Evolutionary conservation across 2,113 vertebrate species (phyloP), one percentile per base, ranked within the genome.

Genomic region (Uropsilus gracilis): DNA sequence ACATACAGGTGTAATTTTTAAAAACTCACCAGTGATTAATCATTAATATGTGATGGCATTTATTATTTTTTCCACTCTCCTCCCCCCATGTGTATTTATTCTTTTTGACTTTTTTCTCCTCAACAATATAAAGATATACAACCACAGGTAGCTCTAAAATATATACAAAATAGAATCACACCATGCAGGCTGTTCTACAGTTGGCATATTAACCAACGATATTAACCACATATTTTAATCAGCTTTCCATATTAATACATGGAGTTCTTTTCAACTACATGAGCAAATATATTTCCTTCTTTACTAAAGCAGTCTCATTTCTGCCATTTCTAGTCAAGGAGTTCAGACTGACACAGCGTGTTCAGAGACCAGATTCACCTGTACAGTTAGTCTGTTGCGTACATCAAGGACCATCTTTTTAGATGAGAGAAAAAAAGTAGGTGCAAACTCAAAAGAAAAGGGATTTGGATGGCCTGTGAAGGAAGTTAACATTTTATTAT

Each of bases 61-160:
- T 81, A 59, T 84, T 94, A 80, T 89, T 48, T 18, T 44, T 86
- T n/a, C n/a, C n/a, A n/a, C n/a, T n/a, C n/a, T n/a, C n/a, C n/a
- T n/a, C n/a, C n/a, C n/a, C n/a, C n/a, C n/a, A n/a, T n/a, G 1
- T 59, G 8, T 75, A 57, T 77, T 88, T 81, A 59, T 84, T 94
- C 84, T 89, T 48, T 18, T 44, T 86, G 73, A 86, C 9, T 32
- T 76, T 92, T 66, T 90, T 46, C n/a, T 84, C 11, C 6, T 12
- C 34, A 66, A n/a, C 3, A 18, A 48, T 42, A 68, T 68, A 63
- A 91, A 75, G 12, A 80, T 37, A 85, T 4, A 91, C 7, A 89
- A 71, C 17, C 24, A 61, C 20, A 48, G 20, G 30, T 32, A 87
- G 12, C 59, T 72, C 73, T 82, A 44, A 88, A 89, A 86, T n/a